Evolutionary conservation across 2,113 vertebrate genomes (phyloP), one percentile per base, ranked within the genome.

Genomic region (Eulemur macaco): DNA sequence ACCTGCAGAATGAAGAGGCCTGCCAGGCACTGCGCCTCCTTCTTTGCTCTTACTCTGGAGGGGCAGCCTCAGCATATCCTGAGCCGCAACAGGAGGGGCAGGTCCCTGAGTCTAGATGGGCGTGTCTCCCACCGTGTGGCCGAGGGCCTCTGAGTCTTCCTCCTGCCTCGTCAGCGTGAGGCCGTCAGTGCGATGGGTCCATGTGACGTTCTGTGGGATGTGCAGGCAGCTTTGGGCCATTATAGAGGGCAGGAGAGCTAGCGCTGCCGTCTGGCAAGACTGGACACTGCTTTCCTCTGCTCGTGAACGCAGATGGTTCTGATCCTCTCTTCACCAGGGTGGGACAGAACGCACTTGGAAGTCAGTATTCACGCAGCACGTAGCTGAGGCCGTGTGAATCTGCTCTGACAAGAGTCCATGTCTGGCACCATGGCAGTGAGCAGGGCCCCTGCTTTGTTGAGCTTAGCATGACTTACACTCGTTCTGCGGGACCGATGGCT

Each of bases 311-410:
- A 8, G 29, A 3, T 27, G 20, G 29, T 45, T 81, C 52, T 47
- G 27, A 73, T 76, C 56, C 34, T 6, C 8, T 42, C 81, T 64
- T 14, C 29, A 5, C 10, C 23, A 18, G 37, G n/a, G 2, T 1
- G 25, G 54, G 54, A 54, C 21, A 81, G 31, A 2, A 10, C 50
- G 31, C 31, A 15, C n/a, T 8, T 34, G 27, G 31, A n/a, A 37
- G 18, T 6, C 83, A 8, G 50, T 0, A 60, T 78, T 11, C 2
- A 27, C 0, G 7, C 2, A 2, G 2, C 50, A 0, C 2, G 1
- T 7, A 6, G 37, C 15, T 9, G n/a, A 37, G 83, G 50, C 27
- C 37, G 7, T n/a, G 82, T 14, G 42, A 54, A 9, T 50, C 82
- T 66, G 64, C 34, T 68, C 34, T 18, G 58, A 42, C 15, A 50